These are phyloP conservation scores for Perizoma flavofasciatum DNA, from an alignment of 2,888 invertebrate species.

Conservation along the genomic window DNA sequence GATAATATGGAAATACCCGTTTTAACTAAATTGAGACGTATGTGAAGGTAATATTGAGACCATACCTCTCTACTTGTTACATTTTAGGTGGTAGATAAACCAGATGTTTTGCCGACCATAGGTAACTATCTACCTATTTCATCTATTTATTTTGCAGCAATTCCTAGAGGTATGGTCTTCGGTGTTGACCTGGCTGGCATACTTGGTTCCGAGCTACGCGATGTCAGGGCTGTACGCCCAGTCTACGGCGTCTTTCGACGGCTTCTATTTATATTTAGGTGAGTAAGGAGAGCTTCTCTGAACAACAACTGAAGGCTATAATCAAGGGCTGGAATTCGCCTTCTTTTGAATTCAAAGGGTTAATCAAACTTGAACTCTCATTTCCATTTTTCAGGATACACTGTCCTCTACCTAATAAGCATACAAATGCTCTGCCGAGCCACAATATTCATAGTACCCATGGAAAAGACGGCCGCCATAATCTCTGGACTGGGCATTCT, in stretches of 20 bases:
- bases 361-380: too few relatives aligned
- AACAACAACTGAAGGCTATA: background rate
- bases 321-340: too few relatives aligned
- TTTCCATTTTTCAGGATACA: conserved; percentile 82
- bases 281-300: conserved; percentile 37
- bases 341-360: too few relatives aligned
- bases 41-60: too few relatives aligned
- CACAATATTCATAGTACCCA: conserved; percentile 86
- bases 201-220: conserved; percentile 93
- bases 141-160: conserved; percentile 80
- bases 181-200: conserved; percentile 91
- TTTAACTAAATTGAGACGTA: too few relatives aligned
- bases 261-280: conserved; percentile 89
- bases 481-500: conserved; percentile 85
- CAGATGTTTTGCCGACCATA: too few relatives aligned
- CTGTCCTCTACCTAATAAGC: conserved; percentile 88
- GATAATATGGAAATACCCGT: too few relatives aligned
- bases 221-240: conserved; percentile 93
- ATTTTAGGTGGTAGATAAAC: too few relatives aligned
- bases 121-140: background rate
- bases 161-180: conserved; percentile 91
- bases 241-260: conserved; percentile 85
- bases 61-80: too few relatives aligned
- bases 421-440: conserved; percentile 88
- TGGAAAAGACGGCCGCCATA: conserved; percentile 86